These are phyloP conservation scores for Okamejei kenojei DNA, from an alignment of 2,797 vertebrate genomes.

Conservation along the genomic window DNA sequence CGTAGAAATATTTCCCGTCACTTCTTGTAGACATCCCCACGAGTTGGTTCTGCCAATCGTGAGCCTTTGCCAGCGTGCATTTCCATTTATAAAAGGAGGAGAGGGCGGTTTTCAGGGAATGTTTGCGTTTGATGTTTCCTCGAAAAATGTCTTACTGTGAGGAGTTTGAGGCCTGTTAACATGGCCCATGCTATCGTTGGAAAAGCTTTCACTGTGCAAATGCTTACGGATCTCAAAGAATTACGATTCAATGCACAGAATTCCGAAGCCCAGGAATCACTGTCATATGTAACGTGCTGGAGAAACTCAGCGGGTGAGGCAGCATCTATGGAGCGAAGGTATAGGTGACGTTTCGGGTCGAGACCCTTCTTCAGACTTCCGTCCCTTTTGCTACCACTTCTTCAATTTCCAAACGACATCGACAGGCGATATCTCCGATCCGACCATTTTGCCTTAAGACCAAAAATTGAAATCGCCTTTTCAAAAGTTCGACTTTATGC, in stretches of 20 bases:
- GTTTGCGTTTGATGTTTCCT: neutral
- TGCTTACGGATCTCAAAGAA: neutral
- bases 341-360: too few relatives aligned
- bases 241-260: neutral
- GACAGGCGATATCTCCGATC: neutral
- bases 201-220: neutral
- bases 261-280: neutral
- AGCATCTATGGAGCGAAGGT: too few relatives aligned
- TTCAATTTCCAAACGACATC: neutral
- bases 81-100: neutral
- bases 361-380: too few relatives aligned
- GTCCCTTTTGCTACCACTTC: neutral
- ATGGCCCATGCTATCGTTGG: neutral
- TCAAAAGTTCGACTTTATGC: neutral
- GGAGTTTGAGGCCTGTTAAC: neutral
- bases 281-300: too few relatives aligned
- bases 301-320: too few relatives aligned
- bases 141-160: neutral
- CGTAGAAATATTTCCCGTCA: neutral
- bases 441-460: conserved; percentile 1
- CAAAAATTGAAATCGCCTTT: neutral
- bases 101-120: neutral
- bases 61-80: neutral
- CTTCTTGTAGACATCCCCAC: neutral
- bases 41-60: neutral